These are phyloP conservation scores for Metacarcinus magister DNA, from an alignment of 2,888 invertebrate species.

Conservation along the genomic window DNA sequence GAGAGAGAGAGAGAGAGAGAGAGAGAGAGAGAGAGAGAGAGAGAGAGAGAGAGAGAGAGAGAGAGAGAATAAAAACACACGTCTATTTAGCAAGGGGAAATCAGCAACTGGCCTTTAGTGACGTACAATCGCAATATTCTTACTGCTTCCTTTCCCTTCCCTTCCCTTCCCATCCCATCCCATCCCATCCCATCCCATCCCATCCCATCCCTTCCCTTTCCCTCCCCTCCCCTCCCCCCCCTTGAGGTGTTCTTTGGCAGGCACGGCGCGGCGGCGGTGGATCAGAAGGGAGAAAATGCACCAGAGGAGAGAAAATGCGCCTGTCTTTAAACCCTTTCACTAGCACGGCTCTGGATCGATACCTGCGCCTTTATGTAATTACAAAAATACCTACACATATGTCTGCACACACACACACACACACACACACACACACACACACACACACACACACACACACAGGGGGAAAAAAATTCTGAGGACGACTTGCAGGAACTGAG, in stretches of 20 bases:
- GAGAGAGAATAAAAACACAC: neutral
- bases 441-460: neutral
- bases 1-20: conserved; percentile 1
- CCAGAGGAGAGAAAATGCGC: neutral
- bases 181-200: too few species aligned
- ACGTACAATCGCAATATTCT: neutral
- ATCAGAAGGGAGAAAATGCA: neutral
- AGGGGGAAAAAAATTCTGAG: neutral
- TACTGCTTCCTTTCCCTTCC: neutral
- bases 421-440: neutral
- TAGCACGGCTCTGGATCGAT: neutral
- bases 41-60: conserved; percentile 21
- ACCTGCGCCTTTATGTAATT: neutral
- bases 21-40: conserved; percentile 26
- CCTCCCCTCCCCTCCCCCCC: neutral
- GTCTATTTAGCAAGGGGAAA: neutral
- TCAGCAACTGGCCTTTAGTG: neutral
- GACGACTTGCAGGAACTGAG: neutral
- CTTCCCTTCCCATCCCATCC: neutral
- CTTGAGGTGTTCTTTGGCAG: neutral
- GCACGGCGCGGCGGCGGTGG: neutral
- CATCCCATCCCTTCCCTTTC: neutral
- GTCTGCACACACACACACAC: neutral
- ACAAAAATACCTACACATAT: neutral
- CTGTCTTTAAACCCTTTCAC: neutral